phyloP scores from a whole-genome alignment of 2,888 invertebrate genomes.

The Eupithecia insigniata region DNA sequence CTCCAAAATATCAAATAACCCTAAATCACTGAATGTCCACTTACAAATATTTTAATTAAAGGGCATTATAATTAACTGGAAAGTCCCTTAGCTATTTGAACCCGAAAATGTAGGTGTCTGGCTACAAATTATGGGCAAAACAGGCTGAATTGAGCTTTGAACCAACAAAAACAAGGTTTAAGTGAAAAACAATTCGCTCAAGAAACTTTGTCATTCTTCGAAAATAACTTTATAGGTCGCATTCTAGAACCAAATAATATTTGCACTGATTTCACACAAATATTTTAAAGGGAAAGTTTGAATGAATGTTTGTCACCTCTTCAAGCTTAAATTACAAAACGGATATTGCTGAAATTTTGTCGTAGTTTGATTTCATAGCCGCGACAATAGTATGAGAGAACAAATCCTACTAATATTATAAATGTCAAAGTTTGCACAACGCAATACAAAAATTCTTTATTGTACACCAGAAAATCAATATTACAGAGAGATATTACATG shows the following conservation, averaged over 20 bases:
- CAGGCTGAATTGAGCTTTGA: not conserved
- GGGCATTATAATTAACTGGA: slow-evolving; percentile 30
- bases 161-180: not conserved
- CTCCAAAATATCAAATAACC: not conserved
- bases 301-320: not conserved
- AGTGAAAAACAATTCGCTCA: not conserved
- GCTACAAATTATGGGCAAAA: slow-evolving; percentile 1
- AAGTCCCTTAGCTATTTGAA: slow-evolving; percentile 31
- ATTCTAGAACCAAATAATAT: not conserved
- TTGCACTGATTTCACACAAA: not conserved
- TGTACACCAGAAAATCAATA: too few relatives aligned
- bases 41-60: slow-evolving; percentile 17
- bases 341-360: too few relatives aligned
- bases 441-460: too few relatives aligned
- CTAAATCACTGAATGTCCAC: not conserved
- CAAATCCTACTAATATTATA: too few relatives aligned
- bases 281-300: not conserved
- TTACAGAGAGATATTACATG: too few relatives aligned
- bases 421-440: too few relatives aligned
- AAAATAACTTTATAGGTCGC: not conserved
- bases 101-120: slow-evolving; percentile 14
- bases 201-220: not conserved
- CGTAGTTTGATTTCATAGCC: too few relatives aligned
- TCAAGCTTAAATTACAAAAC: not conserved
- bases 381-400: too few relatives aligned